These are phyloP conservation scores for Griposia aprilina DNA, from an alignment of 2,888 invertebrate species.

Conservation along the genomic window DNA sequence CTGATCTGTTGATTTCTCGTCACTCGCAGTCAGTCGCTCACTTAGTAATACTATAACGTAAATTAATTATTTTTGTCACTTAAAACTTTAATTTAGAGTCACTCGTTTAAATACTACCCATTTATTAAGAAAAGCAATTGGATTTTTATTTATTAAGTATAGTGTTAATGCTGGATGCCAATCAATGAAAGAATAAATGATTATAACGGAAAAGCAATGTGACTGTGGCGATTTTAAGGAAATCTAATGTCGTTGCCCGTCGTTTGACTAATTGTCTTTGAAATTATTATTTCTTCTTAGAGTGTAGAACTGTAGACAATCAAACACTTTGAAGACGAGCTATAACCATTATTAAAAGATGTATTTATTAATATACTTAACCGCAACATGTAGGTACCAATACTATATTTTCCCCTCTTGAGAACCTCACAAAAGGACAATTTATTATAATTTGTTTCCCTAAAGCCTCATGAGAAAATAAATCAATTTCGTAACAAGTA, in stretches of 20 bases:
- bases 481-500: slow-evolving; percentile 63
- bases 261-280: not conserved
- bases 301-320: not conserved
- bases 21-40: no score
- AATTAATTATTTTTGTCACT: no score
- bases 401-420: not conserved
- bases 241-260: not conserved
- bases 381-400: not conserved
- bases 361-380: not conserved
- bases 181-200: not conserved
- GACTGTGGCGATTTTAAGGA: not conserved
- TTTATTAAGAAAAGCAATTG: not conserved
- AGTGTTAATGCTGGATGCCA: not conserved
- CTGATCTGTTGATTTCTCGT: no score
- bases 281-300: not conserved
- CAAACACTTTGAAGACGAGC: not conserved
- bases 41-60: no score
- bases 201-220: not conserved
- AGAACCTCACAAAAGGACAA: slow-evolving; percentile 28
- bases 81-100: no score
- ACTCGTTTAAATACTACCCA: no score
- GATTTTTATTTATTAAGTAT: not conserved
- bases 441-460: slow-evolving; percentile 44
- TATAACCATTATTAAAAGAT: not conserved
- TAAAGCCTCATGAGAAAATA: slow-evolving; percentile 51